Conservation (phyloP, 2,888 invertebrate genomes). For the Trimorus sp. region DNA sequence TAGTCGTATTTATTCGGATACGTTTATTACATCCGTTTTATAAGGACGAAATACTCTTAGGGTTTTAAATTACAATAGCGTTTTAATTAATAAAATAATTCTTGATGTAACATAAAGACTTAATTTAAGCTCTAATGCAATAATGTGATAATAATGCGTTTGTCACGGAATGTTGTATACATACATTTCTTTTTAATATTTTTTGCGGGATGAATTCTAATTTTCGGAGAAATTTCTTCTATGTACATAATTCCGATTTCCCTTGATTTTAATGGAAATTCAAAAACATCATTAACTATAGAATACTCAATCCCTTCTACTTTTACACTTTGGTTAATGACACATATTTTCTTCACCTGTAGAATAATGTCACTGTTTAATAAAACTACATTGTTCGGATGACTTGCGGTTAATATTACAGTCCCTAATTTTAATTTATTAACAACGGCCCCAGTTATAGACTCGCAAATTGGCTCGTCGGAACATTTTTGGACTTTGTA, state of each 20-base stretch:
- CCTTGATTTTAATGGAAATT: conserved; percentile 22
- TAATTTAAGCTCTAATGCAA: not conserved
- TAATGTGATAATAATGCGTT: not conserved
- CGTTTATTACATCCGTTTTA: too few relatives aligned
- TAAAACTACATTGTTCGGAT: not conserved
- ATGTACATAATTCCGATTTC: conserved; percentile 23
- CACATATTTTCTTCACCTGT: conserved; percentile 17
- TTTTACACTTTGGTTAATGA: not conserved
- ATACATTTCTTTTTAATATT: not conserved
- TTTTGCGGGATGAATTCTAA: not conserved
- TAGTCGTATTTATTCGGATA: too few relatives aligned
- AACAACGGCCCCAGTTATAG: too few relatives aligned
- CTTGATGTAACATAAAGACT: too few relatives aligned
- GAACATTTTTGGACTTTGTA: conserved; percentile 14
- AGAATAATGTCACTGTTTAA: conserved; percentile 17
- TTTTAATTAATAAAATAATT: too few relatives aligned
- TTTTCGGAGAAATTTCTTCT: conserved; percentile 4
- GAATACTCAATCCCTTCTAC: conserved; percentile 14
- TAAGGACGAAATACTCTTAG: too few relatives aligned
- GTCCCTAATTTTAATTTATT: too few relatives aligned
- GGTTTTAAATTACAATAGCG: too few relatives aligned
- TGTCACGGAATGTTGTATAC: not conserved
- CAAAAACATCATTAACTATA: conserved; percentile 14
- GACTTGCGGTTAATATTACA: too few relatives aligned
- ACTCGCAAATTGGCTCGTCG: not conserved